Base-by-base conservation (phyloP, 2,797 vertebrate species). In the Taenioides sp. region DNA sequence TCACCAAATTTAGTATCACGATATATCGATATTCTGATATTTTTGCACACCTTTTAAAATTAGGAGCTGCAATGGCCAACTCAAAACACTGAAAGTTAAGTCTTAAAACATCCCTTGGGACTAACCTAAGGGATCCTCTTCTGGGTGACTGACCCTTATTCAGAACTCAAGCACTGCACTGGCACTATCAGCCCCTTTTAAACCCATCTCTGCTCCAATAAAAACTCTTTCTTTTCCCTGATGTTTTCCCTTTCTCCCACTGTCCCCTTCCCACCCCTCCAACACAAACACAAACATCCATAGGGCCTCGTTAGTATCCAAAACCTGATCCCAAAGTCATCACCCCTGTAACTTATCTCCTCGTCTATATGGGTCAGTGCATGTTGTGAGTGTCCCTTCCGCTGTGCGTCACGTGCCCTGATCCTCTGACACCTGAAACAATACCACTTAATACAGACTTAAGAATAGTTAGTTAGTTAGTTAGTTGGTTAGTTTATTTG, bases 301-400 rank as follows among this genome's bases (percentile, higher is more conserved):
- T 7, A 62, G 20, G 5, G 52, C 65, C 37, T 4, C 52, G 27
- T 12, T 49, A 47, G 69, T 52, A 72, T 81, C 82, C 71, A 70
- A 62, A 86, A 87, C 81, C 69, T 65, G 80, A 90, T 83, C 78
- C 81, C 10, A 11, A 71, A 31, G 67, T 82, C 79, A 27, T 63
- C 64, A 67, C 37, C 55, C 76, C 55, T 75, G 83, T 80, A 79
- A 84, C 84, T 71, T 72, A 83, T 82, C 81, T 74, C 37, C 68
- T 75, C 50, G 68, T 64, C 65, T 63, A 73, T 77, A 63, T 84
- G 80, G 82, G 80, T 86, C 85, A 85, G n/a, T 5, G 59, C 67
- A 17, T 68, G 71, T 73, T 70, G 37, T 75, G 49, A 70, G 73
- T 22, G 34, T 80, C 31, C 52, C 66, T 37, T 73, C 62, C 5